Evolutionary conservation across 1,140 invertebrate species (phyloP).

Genomic region (Chrysopa pallens): DNA sequence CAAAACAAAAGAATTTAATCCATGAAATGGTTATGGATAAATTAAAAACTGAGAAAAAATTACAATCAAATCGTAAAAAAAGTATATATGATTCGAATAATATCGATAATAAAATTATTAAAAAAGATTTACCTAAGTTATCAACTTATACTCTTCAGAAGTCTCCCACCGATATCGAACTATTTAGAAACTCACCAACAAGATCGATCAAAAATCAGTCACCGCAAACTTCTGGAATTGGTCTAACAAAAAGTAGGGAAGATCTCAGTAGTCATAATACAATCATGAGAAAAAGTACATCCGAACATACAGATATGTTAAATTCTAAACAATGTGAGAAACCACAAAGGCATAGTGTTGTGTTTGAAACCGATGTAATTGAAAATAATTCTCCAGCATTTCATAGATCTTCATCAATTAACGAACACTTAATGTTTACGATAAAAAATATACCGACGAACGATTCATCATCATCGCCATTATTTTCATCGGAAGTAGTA

Average conservation of each 20-base stretch:
- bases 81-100: not conserved
- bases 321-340: too few relatives aligned
- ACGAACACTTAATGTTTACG: not conserved
- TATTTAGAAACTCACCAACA: too few relatives aligned
- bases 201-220: too few relatives aligned
- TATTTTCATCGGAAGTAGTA: not conserved
- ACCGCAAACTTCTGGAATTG: too few relatives aligned
- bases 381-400: not conserved
- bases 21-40: slow-evolving; percentile 65
- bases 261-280: too few relatives aligned
- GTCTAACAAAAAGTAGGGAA: too few relatives aligned
- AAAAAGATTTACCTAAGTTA: not conserved
- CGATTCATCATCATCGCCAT: not conserved
- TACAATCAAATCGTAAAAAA: not conserved
- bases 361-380: not conserved
- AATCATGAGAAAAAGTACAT: too few relatives aligned
- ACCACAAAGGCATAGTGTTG: not conserved
- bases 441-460: not conserved
- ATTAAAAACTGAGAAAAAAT: slow-evolving; percentile 45
- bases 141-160: not conserved
- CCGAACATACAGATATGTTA: too few relatives aligned
- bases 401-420: not conserved
- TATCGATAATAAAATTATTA: not conserved
- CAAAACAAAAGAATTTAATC: slow-evolving; percentile 49
- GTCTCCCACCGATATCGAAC: not conserved